Evolutionary conservation across 1,140 invertebrate species (phyloP).

Genomic region (Lordiphosa stackelbergi): DNA sequence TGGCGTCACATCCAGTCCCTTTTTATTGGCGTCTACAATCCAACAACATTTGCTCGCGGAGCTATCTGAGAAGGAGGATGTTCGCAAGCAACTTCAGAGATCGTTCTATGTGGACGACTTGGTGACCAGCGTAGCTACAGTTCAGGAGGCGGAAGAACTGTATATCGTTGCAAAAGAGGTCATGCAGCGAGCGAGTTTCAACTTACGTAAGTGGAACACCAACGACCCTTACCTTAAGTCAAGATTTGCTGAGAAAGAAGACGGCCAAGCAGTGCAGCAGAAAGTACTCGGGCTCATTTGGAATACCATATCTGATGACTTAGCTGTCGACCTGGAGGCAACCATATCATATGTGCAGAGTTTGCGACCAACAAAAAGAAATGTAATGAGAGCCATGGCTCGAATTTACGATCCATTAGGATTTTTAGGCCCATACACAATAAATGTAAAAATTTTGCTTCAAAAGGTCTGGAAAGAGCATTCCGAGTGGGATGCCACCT

Average conservation of each 20-base stretch:
- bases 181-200: background rate
- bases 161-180: background rate
- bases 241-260: background rate
- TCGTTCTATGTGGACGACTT: background rate
- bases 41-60: background rate
- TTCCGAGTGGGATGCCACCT: background rate
- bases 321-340: background rate
- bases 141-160: background rate
- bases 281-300: background rate
- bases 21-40: background rate
- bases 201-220: no score
- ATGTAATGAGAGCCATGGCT: background rate
- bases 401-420: background rate
- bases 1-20: no score
- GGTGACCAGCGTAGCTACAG: background rate
- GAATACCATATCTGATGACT: background rate
- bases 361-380: background rate
- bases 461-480: background rate
- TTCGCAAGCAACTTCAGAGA: background rate
- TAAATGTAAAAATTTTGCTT: background rate
- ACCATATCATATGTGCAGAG: background rate
- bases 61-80: background rate
- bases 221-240: background rate
- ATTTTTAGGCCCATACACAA: background rate
- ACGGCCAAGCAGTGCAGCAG: background rate